Evolutionary conservation across 2,888 invertebrate species (phyloP).

Genomic region (Drosophila nr. medialis): DNA sequence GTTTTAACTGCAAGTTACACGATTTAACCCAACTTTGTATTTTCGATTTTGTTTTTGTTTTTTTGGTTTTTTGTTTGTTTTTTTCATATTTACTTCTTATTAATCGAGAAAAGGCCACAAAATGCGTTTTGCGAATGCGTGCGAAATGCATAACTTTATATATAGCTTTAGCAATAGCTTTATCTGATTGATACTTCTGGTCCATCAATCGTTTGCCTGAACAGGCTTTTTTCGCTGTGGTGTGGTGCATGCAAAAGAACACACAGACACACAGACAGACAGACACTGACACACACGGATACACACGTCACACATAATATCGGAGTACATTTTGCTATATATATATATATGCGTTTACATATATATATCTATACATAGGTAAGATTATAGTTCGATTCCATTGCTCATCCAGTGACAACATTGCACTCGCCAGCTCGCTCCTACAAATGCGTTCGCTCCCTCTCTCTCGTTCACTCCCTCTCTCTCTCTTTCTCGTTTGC

Average conservation of each 20-base stretch:
- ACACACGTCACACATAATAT: conserved; percentile 62
- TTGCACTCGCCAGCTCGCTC: conserved; percentile 35
- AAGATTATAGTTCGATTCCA: conserved; percentile 40
- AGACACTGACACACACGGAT: conserved; percentile 29
- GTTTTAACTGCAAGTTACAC: conserved; percentile 15
- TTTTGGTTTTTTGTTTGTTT: conserved; percentile 25
- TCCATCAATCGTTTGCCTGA: conserved; percentile 10
- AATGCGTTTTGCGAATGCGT: conserved; percentile 69
- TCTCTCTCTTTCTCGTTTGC: conserved; percentile 6
- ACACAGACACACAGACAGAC: conserved; percentile 22
- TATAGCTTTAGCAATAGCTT: conserved; percentile 21
- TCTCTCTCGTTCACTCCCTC: conserved; percentile 1
- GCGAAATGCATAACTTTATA: conserved; percentile 59
- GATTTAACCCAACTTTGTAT: conserved; percentile 10
- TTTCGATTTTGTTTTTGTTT: conserved; percentile 1
- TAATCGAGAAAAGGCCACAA: conserved; percentile 74
- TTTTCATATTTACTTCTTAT: conserved; percentile 38
- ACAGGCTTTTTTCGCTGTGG: conserved; percentile 10
- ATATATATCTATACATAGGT: conserved; percentile 28
- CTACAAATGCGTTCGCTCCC: conserved; percentile 47
- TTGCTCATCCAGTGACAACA: conserved; percentile 16
- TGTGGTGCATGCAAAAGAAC: conserved; percentile 1
- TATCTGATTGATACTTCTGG: conserved; percentile 5
- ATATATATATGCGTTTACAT: conserved; percentile 30
- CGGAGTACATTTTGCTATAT: conserved; percentile 76